phyloP scores from a whole-genome alignment of 2,113 vertebrate genomes.

The Heterocephalus glaber region DNA sequence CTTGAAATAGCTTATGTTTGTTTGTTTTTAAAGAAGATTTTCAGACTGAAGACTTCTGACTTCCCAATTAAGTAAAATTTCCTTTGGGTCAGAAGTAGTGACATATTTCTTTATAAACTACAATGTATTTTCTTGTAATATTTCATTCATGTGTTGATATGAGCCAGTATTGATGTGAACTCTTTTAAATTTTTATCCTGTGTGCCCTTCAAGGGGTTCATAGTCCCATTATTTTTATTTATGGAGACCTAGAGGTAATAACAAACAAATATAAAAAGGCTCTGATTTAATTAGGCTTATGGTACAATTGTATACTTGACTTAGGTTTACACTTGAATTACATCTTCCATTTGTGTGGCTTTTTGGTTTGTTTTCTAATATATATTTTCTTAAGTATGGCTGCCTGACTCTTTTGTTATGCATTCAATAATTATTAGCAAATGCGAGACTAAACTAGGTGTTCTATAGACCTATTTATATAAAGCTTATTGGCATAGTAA shows the following conservation, averaged over 20 bases:
- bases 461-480: conserved; percentile 64
- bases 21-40: conserved; percentile 46
- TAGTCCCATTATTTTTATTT: conserved; percentile 17
- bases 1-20: neutral
- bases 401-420: conserved; percentile 56
- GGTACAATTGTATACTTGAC: conserved; percentile 20
- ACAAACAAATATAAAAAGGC: neutral
- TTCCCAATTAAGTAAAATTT: conserved; percentile 17
- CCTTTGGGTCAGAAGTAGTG: neutral
- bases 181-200: conserved; percentile 26
- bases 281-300: conserved; percentile 49
- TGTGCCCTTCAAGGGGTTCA: neutral
- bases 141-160: conserved; percentile 33
- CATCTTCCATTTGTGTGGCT: conserved; percentile 13
- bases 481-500: conserved; percentile 60
- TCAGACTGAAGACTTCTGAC: neutral
- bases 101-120: neutral
- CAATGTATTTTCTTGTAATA: conserved; percentile 35
- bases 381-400: conserved; percentile 18
- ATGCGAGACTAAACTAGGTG: conserved; percentile 54
- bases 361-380: conserved; percentile 22
- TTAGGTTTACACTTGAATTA: conserved; percentile 3
- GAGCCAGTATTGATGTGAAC: neutral
- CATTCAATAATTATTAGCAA: conserved; percentile 67
- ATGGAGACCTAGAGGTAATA: conserved; percentile 24